Evolutionary conservation across 2,113 vertebrate species (phyloP).

Genomic region (Steatornis caripensis): DNA sequence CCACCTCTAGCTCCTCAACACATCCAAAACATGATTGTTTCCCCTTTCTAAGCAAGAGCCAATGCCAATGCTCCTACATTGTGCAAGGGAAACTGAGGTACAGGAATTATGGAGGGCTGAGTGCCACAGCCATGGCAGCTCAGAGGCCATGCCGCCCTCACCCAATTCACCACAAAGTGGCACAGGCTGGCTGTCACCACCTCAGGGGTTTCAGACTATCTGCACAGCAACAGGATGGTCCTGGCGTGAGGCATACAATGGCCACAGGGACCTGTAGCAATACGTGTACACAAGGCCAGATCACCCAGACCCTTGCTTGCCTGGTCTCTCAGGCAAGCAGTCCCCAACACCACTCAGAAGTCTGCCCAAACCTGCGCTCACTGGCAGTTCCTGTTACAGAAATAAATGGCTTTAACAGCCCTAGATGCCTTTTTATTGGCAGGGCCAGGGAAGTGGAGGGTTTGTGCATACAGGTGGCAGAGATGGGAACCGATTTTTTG

Average conservation of each 20-base stretch:
- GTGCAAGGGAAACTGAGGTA: background rate
- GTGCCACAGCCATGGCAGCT: accelerated
- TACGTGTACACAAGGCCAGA: background rate
- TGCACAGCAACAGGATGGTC: accelerated
- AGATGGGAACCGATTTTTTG: background rate
- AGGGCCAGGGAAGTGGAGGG: accelerated
- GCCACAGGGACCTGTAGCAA: background rate
- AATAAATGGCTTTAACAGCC: background rate
- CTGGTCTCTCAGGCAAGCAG: accelerated
- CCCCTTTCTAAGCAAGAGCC: background rate
- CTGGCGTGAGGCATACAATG: accelerated
- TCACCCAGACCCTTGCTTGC: background rate
- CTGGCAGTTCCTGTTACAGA: background rate
- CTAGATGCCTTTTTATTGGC: background rate
- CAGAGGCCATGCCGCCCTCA: background rate
- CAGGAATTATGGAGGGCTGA: accelerated
- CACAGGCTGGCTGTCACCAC: background rate
- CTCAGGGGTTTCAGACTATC: background rate
- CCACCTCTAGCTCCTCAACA: background rate
- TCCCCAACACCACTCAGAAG: background rate
- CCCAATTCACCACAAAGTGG: background rate
- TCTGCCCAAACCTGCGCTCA: background rate
- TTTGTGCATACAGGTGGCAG: background rate
- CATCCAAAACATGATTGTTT: background rate
- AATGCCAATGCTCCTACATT: accelerated